phyloP scores from a whole-genome alignment of 1,140 invertebrate species.

The Caenorhabditis remanei region DNA sequence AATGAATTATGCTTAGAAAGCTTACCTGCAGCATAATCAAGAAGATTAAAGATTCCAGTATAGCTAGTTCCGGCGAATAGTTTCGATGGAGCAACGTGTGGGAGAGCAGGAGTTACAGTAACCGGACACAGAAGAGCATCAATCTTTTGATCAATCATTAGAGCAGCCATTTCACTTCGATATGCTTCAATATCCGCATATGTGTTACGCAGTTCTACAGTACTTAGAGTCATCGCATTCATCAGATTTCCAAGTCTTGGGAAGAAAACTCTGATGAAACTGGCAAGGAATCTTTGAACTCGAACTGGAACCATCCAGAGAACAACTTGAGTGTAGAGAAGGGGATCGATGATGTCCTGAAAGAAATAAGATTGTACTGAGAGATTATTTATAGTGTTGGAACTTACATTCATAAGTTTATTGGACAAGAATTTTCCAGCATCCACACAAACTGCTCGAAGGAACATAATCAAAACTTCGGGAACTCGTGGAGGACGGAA shows the following conservation, averaged over 20 bases:
- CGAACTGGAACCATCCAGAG: slow-evolving; percentile 63
- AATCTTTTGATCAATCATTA: slow-evolving; percentile 59
- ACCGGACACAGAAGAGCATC: slow-evolving; percentile 66
- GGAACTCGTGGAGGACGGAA: slow-evolving; percentile 68
- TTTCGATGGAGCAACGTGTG: slow-evolving; percentile 59
- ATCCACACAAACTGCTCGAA: slow-evolving; percentile 61
- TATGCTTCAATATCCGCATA: slow-evolving; percentile 66
- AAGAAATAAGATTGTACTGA: neutral
- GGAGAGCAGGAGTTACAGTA: slow-evolving; percentile 54
- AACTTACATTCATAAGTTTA: slow-evolving; percentile 32
- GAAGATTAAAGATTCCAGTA: slow-evolving; percentile 75
- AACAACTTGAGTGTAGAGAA: slow-evolving; percentile 47
- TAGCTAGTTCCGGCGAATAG: slow-evolving; percentile 66
- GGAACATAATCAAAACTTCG: slow-evolving; percentile 48
- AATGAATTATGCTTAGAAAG: neutral
- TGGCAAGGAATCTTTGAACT: slow-evolving; percentile 60
- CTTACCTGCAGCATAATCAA: slow-evolving; percentile 77
- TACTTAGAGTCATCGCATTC: slow-evolving; percentile 59
- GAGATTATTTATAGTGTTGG: neutral
- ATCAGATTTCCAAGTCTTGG: slow-evolving; percentile 63
- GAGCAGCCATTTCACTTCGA: slow-evolving; percentile 56
- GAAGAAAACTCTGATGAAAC: slow-evolving; percentile 51
- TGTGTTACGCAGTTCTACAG: slow-evolving; percentile 61
- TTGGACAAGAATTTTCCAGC: slow-evolving; percentile 51
- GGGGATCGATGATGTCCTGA: slow-evolving; percentile 59